These are phyloP conservation scores for Chrysomela aeneicollis DNA, from an alignment of 2,888 invertebrate genomes.

Conservation along the genomic window DNA sequence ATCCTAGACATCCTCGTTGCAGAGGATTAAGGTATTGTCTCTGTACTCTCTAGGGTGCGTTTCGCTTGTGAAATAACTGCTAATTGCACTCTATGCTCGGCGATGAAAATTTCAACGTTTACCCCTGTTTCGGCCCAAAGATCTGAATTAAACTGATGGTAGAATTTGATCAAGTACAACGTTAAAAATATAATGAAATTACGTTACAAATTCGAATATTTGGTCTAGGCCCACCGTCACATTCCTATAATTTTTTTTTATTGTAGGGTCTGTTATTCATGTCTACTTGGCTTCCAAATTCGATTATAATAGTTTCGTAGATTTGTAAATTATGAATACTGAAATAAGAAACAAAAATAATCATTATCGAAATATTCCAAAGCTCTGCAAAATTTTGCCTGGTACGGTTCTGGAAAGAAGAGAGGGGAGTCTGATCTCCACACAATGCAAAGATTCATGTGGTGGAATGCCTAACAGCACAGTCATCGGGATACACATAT, in stretches of 20 bases:
- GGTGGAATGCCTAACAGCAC: slow-evolving; percentile 1
- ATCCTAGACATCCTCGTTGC: neutral
- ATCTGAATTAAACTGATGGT: neutral
- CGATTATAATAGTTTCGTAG: too few relatives aligned
- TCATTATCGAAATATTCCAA: too few relatives aligned
- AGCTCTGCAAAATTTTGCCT: too few relatives aligned
- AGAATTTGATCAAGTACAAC: neutral
- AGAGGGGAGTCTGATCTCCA: neutral
- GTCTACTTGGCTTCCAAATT: too few relatives aligned
- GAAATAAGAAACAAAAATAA: too few relatives aligned
- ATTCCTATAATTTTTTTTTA: too few relatives aligned
- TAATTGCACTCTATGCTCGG: slow-evolving; percentile 13
- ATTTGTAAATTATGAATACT: too few relatives aligned
- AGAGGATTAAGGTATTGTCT: slow-evolving; percentile 7
- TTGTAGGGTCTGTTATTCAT: too few relatives aligned
- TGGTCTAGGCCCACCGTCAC: too few relatives aligned
- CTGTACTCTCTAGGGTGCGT: slow-evolving; percentile 6
- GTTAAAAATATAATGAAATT: too few relatives aligned
- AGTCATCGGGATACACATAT: neutral
- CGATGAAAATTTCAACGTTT: slow-evolving; percentile 9
- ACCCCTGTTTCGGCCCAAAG: neutral
- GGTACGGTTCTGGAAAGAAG: neutral
- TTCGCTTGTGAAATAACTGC: slow-evolving; percentile 1
- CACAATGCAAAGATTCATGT: neutral
- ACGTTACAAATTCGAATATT: too few relatives aligned